A percentile compares a stretch with the other conserved stretches of the same genome.
Conservation (phyloP, 2,113 vertebrate genomes). For the Anarhynchus alexandrinus region DNA sequence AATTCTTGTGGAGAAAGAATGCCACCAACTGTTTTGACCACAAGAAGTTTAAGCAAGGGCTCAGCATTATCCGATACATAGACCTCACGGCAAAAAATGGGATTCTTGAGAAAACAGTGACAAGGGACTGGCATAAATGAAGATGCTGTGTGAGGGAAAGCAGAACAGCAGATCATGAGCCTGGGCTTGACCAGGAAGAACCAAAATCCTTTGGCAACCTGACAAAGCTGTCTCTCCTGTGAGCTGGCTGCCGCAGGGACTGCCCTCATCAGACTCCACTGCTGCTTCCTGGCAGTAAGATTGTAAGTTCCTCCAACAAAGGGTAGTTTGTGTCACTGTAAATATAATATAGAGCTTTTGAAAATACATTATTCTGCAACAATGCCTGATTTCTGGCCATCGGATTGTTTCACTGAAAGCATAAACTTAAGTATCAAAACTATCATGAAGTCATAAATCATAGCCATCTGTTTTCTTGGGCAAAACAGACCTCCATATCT, state of each 20-base stretch:
- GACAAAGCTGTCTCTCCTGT: not conserved
- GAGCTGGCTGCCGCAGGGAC: not conserved
- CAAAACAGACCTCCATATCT: not conserved
- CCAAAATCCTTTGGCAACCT: not conserved
- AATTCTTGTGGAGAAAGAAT: not conserved
- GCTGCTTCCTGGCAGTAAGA: not conserved
- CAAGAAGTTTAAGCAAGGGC: not conserved
- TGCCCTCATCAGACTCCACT: not conserved
- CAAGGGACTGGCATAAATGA: not conserved
- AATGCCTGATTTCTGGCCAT: not conserved
- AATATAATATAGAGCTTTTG: not conserved
- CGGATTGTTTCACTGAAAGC: not conserved
- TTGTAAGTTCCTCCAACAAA: not conserved
- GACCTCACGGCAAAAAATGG: not conserved
- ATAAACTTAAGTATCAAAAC: not conserved
- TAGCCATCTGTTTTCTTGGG: not conserved
- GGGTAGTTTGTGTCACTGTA: not conserved
- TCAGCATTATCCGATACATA: not conserved
- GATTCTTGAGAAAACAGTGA: not conserved
- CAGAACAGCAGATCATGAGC: not conserved
- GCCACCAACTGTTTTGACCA: not conserved
- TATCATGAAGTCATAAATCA: not conserved
- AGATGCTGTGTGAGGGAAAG: not conserved
- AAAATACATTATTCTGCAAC: not conserved
- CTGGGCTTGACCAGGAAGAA: not conserved